phyloP scores from a whole-genome alignment of 2,113 vertebrate species.

The Eubucco bourcierii region DNA sequence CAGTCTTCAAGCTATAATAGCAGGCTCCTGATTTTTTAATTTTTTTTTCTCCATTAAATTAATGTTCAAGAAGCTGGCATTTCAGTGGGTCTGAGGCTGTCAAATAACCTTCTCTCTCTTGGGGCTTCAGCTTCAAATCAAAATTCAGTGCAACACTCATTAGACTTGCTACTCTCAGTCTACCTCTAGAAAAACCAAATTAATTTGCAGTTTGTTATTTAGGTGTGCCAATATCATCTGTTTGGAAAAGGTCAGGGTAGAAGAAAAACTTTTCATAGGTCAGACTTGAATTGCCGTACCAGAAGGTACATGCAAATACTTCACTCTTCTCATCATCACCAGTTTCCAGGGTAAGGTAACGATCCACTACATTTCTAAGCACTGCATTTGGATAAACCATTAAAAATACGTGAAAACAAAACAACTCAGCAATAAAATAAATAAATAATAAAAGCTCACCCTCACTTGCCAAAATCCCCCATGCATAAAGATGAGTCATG shows the following conservation, averaged over 20 bases:
- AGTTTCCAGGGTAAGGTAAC: not conserved
- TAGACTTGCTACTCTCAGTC: slow-evolving; percentile 41
- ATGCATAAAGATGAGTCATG: not conserved
- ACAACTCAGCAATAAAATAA: not conserved
- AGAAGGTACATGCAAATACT: not conserved
- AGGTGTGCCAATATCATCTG: not conserved
- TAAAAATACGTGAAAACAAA: not conserved
- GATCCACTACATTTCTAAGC: not conserved
- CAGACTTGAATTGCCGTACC: not conserved
- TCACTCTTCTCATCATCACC: not conserved
- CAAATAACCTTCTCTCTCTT: slow-evolving; percentile 32
- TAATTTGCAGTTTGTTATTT: not conserved
- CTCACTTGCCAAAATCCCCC: not conserved
- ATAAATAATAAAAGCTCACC: not conserved
- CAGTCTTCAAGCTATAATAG: slow-evolving; percentile 24
- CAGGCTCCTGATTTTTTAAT: not conserved
- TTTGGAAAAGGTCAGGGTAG: not conserved
- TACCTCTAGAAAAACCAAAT: not conserved
- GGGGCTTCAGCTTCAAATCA: slow-evolving; percentile 45
- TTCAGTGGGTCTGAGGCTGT: slow-evolving; percentile 21
- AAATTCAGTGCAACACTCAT: slow-evolving; percentile 38
- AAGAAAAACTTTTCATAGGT: not conserved
- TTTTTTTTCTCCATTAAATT: not conserved
- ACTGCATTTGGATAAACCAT: not conserved
- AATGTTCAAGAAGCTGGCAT: slow-evolving; percentile 8